These are phyloP conservation scores for Xiphorhynchus elegans DNA, from an alignment of 2,113 vertebrate genomes.

Conservation along the genomic window DNA sequence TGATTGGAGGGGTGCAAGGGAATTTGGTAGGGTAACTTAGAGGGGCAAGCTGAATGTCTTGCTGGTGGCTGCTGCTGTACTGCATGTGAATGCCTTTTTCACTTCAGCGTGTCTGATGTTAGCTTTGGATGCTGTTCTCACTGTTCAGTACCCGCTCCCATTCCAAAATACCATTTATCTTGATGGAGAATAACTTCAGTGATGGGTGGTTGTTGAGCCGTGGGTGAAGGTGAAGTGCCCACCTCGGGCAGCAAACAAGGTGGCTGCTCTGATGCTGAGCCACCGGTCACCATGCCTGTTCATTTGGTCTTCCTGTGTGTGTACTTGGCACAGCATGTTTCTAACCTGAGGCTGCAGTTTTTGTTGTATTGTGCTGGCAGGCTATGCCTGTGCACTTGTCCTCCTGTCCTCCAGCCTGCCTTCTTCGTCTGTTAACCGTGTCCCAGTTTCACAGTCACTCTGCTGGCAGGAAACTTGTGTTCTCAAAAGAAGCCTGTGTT, in stretches of 20 bases:
- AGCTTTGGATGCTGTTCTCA: neutral
- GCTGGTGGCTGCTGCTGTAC: neutral
- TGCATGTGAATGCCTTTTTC: neutral
- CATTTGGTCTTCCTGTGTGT: neutral
- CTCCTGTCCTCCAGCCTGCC: neutral
- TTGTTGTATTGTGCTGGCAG: neutral
- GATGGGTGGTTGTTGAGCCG: neutral
- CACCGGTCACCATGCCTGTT: neutral
- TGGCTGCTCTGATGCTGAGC: neutral
- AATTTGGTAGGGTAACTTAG: neutral
- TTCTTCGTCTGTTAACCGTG: neutral
- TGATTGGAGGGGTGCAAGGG: neutral
- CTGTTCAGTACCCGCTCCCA: neutral
- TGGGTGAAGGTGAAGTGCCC: neutral
- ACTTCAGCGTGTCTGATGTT: neutral
- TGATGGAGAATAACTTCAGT: neutral
- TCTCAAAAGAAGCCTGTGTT: conserved; percentile 1
- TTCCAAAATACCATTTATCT: neutral
- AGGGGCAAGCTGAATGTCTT: neutral
- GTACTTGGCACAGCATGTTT: neutral
- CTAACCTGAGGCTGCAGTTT: neutral
- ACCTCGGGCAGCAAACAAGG: neutral
- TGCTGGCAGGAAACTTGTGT: neutral
- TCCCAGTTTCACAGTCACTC: conserved; percentile 5
- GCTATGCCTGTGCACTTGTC: neutral